phyloP scores from a whole-genome alignment of 1,140 invertebrate genomes.

The Tetragnatha versicolor region DNA sequence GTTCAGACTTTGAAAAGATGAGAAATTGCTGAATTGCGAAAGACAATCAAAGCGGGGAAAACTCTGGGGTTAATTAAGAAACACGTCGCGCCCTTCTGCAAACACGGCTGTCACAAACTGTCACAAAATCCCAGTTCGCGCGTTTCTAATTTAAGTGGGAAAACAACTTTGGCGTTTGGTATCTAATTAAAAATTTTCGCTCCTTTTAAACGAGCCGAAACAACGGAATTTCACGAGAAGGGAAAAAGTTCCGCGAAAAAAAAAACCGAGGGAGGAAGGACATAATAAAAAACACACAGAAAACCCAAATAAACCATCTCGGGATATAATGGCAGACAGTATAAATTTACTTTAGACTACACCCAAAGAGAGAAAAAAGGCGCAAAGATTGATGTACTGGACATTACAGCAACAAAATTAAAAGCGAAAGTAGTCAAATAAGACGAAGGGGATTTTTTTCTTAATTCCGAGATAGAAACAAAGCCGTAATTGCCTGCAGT shows the following conservation, averaged over 20 bases:
- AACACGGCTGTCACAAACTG: no score
- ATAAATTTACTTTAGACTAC: slow-evolving; percentile 41
- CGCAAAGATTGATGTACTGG: slow-evolving; percentile 38
- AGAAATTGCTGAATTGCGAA: no score
- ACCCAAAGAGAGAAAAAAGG: neutral
- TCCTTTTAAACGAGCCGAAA: neutral
- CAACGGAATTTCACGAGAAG: slow-evolving; percentile 11
- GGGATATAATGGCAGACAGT: neutral
- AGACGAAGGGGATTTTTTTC: neutral
- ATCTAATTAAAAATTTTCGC: slow-evolving; percentile 31
- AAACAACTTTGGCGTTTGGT: slow-evolving; percentile 30
- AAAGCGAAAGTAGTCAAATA: slow-evolving; percentile 35
- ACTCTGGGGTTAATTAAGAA: no score
- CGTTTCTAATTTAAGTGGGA: no score
- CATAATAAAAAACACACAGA: neutral
- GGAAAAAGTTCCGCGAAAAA: slow-evolving; percentile 13
- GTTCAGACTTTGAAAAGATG: no score
- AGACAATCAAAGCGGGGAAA: no score
- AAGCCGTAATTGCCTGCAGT: slow-evolving; percentile 43
- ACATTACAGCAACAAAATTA: slow-evolving; percentile 46
- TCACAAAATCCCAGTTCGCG: no score
- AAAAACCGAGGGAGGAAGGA: neutral
- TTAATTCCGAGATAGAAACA: neutral
- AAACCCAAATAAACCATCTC: neutral
- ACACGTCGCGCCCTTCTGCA: no score